Percentiles rank a stretch among this genome's conserved stretches.
Conservation (phyloP, 2,113 vertebrate species). For the Labrus mixtus region DNA sequence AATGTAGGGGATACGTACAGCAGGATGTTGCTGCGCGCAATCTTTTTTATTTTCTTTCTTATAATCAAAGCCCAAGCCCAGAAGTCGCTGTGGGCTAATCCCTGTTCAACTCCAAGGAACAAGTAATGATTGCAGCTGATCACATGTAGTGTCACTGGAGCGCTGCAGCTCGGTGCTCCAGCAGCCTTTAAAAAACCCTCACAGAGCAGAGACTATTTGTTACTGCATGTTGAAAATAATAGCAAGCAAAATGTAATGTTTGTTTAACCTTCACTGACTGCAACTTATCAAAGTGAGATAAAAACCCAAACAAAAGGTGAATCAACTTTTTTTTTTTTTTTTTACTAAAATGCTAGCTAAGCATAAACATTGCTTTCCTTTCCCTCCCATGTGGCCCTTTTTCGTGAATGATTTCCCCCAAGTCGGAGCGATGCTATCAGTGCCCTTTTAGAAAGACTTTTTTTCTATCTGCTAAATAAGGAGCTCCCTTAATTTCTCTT, state of each 20-base stretch:
- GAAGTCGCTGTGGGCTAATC: slow-evolving; percentile 55
- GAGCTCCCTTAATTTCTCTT: slow-evolving; percentile 93
- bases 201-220: slow-evolving; percentile 41
- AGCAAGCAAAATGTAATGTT: slow-evolving; percentile 16
- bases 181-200: slow-evolving; percentile 58
- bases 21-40: slow-evolving; percentile 26
- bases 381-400: slow-evolving; percentile 57
- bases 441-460: slow-evolving; percentile 88
- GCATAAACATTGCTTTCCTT: slow-evolving; percentile 51
- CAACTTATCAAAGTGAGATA: slow-evolving; percentile 48
- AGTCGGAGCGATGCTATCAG: slow-evolving; percentile 91
- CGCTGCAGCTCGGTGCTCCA: slow-evolving; percentile 41
- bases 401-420: slow-evolving; percentile 69
- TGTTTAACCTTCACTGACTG: slow-evolving; percentile 29
- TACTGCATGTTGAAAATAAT: slow-evolving; percentile 30
- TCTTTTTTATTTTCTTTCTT: slow-evolving; percentile 18
- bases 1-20: too few species aligned
- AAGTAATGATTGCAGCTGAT: slow-evolving; percentile 71
- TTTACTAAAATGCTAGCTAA: slow-evolving; percentile 57
- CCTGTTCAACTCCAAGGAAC: slow-evolving; percentile 61
- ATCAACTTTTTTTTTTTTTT: too few species aligned
- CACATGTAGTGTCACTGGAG: slow-evolving; percentile 54
- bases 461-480: slow-evolving; percentile 91
- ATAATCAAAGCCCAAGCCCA: slow-evolving; percentile 42
- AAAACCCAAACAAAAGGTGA: slow-evolving; percentile 42